These are phyloP conservation scores for Tetraneura akinire DNA, from an alignment of 1,140 invertebrate species.

Conservation along the genomic window DNA sequence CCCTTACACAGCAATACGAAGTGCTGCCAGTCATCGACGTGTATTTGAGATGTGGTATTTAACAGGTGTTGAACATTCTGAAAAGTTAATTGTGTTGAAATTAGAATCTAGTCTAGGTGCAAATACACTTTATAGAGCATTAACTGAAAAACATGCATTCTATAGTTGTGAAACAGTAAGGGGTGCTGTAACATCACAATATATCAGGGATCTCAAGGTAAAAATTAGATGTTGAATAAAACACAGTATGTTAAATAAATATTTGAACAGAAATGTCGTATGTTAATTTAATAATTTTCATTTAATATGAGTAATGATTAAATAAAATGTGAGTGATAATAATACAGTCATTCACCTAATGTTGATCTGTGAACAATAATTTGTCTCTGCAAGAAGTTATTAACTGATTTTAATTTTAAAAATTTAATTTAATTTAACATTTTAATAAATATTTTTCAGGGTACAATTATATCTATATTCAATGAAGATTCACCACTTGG, in stretches of 20 bases:
- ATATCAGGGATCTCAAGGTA: conserved; percentile 82
- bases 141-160: conserved; percentile 88
- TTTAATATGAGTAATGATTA: not conserved
- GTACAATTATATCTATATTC: conserved; percentile 88
- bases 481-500: conserved; percentile 84
- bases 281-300: no score
- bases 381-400: not conserved
- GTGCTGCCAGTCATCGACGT: conserved; percentile 74
- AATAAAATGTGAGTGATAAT: not conserved
- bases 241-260: no score
- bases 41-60: conserved; percentile 76
- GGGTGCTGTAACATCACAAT: conserved; percentile 82
- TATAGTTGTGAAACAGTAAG: conserved; percentile 88
- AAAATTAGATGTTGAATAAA: not conserved
- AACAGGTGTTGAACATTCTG: conserved; percentile 67
- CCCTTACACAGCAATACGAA: conserved; percentile 79
- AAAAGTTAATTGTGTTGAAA: conserved; percentile 74
- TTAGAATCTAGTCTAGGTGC: conserved; percentile 76
- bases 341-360: not conserved
- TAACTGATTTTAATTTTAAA: not conserved
- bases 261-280: no score
- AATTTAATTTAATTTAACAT: not conserved
- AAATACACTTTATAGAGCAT: conserved; percentile 79
- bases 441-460: conserved; percentile 62
- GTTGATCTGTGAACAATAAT: not conserved